Conservation (phyloP, 2,113 vertebrate species). For the Rhineura floridana region DNA sequence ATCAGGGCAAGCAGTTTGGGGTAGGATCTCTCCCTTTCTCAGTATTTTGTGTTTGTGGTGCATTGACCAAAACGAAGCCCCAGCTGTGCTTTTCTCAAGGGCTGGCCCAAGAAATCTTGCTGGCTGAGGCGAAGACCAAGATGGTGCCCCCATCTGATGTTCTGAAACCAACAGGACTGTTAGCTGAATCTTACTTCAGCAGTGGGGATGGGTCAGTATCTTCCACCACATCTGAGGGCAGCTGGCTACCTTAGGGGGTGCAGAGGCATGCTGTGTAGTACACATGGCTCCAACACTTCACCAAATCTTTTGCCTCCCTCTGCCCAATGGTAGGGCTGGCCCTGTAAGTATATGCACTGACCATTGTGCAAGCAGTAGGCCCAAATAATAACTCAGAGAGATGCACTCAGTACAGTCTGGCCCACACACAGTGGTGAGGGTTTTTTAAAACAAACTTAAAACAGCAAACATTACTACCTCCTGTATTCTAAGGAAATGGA, state of each 20-base stretch:
- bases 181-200: no score
- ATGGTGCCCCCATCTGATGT: no score
- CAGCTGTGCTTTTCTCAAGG: neutral
- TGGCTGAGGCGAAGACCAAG: no score
- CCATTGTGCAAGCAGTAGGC: neutral
- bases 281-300: no score
- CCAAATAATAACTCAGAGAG: neutral
- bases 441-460: neutral
- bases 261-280: no score
- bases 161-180: no score
- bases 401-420: neutral
- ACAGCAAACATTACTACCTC: neutral
- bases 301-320: no score
- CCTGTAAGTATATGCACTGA: neutral
- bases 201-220: no score
- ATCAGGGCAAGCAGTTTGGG: neutral
- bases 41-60: neutral
- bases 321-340: no score
- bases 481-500: neutral
- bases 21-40: neutral
- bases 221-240: no score
- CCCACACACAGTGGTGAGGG: neutral
- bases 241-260: no score
- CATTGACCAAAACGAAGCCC: neutral
- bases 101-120: no score